Base-by-base conservation (phyloP, 2,797 vertebrate species). In the Neostethus bicornis region DNA sequence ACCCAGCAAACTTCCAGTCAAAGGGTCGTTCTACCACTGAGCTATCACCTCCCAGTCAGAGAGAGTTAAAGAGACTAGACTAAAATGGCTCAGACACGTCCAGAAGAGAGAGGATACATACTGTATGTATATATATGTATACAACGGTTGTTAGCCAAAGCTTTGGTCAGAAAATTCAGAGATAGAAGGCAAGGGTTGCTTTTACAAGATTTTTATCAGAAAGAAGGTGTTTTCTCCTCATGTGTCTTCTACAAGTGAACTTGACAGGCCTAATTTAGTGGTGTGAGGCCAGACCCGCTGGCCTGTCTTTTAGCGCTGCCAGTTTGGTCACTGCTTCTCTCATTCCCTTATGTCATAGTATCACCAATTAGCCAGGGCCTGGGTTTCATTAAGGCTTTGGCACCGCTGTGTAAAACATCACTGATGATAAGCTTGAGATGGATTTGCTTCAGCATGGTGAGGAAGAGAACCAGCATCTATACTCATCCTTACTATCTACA, bases 351-450 rank as follows among this genome's bases (percentile, higher is more conserved):
- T 86, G 75, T 85, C 84, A 75, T 85, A 63, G 61, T 91, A 91
- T 93, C 92, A 93, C 92, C 93, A 95, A 94, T 85, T 86, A 88
- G 76, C 76, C 74, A 12, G 61, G 84, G 85, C 87, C 92, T 77
- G 55, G 83, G 83, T 93, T 94, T 92, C 88, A 89, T 93, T 93
- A 94, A 93, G 92, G 91, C 87, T n/a, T 83, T 68, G 81, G 77
- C 66, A 83, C 65, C 84, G 90, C 91, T 79, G 80, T 65, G 75
- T 79, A 79, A 81, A 77, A 84, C 81, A 57, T 74, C 63, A 48
- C 66, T 84, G 89, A 92, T 92, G 91, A 92, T 85, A 88, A 91
- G 82, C 86, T 86, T 70, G 90, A 75, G 73, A 82, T 63, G 28
- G 63, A 63, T 56, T 50, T 20, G 32, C 69, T 76, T 75, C 56